Percentiles rank a stretch among this genome's conserved stretches.
These are phyloP conservation scores for Callocephalon fimbriatum DNA, from an alignment of 2,113 vertebrate genomes.

Conservation along the genomic window DNA sequence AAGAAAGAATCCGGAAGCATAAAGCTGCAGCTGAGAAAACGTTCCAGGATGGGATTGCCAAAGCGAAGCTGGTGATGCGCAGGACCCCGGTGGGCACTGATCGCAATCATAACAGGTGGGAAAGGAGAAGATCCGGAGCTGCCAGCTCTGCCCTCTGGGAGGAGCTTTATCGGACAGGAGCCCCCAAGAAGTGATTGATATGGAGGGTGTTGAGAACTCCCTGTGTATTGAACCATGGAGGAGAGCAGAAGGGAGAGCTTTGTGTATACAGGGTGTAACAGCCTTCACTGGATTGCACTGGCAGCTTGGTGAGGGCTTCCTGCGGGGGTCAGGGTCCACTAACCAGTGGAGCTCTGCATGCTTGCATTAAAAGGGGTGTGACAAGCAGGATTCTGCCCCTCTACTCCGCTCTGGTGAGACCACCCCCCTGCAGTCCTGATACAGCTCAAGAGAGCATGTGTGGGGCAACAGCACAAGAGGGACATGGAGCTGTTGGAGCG, in stretches of 20 bases:
- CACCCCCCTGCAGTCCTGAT: background rate
- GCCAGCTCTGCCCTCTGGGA: background rate
- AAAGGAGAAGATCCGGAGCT: background rate
- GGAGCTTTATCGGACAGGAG: background rate
- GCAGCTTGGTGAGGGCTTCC: background rate
- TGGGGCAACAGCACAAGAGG: background rate
- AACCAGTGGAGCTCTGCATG: background rate
- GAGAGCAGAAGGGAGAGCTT: background rate
- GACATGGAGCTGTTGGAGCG: background rate
- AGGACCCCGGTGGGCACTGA: conserved; percentile 91
- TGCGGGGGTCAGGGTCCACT: background rate
- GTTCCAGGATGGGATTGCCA: conserved; percentile 94
- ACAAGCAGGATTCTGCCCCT: background rate
- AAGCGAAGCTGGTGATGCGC: conserved; percentile 89
- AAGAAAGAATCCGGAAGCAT: conserved; percentile 89
- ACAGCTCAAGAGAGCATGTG: background rate
- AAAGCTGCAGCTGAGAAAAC: conserved; percentile 88
- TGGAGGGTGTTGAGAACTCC: background rate
- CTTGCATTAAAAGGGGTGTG: background rate
- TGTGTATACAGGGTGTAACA: accelerated
- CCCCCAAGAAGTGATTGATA: background rate
- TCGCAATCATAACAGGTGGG: conserved; percentile 92
- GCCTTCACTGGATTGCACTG: background rate
- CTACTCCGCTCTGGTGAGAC: background rate
- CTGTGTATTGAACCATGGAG: background rate